Base-by-base conservation (phyloP, 2,888 invertebrate species). In the Pogonocherus hispidulus region DNA sequence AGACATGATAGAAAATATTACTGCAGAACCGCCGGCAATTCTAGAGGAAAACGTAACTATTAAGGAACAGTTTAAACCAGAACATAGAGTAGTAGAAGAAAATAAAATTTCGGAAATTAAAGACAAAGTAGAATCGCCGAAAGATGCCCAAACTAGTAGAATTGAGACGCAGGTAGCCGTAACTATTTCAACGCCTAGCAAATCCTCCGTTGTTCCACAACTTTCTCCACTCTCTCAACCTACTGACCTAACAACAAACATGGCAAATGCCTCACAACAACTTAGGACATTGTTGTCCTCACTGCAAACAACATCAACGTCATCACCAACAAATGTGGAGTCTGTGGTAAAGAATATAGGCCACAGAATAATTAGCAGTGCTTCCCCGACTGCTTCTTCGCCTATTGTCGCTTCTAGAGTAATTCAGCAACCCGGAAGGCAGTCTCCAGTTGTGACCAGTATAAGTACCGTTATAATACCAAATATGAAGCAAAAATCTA, bases 141-240 rank as follows among this genome's bases (percentile, higher is more conserved):
- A 52, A 46, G 69, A 69, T 8, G 3, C 8, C 14, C 56, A 55
- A 37, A 22, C 51, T 52, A 68, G 23, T 11, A 66, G 66, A 62
- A 56, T 63, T 6, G 70, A 73, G 55, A 63, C 60, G 11, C 70
- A 65, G 35, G 72, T 72, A 70, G 72, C 71, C 2, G 76, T 78
- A 27, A 70, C 79, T 59, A 76, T 77, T 27, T 66, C 79, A 32
- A 76, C 75, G 11, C 57, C 73, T 20, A 70, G 64, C 32, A 76
- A 78, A 69, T 76, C 76, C 23, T 87, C 89, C 0, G 87, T 89
- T 0, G 87, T 91, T 54, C 91, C 92, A 0, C 92, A 92, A 80
- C 83, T 92, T 20, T 92, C 92, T 0, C 92, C 92, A 0, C 81
- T 93, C 1, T 92, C 92, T 0, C 92, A 92, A 80, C 92, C 92